These are phyloP conservation scores for Drosophila sp. DNA, from an alignment of 1,140 invertebrate genomes.

Conservation along the genomic window DNA sequence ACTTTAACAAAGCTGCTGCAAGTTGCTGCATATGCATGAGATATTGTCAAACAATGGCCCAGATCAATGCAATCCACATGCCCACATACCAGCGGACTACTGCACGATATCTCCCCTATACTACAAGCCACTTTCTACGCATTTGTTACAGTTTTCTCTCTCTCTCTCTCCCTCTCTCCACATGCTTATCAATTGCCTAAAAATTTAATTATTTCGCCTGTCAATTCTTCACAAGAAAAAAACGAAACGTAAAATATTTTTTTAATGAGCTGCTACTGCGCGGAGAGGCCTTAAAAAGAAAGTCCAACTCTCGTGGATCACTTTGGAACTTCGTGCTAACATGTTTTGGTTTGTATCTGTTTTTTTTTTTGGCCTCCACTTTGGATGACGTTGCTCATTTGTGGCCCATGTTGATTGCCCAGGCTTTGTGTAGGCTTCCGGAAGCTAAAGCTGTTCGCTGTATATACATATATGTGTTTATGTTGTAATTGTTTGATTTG, in stretches of 20 bases:
- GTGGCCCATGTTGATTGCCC: slow-evolving; percentile 26
- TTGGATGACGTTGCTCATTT: slow-evolving; percentile 25
- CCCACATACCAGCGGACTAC: neutral
- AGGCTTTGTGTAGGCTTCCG: slow-evolving; percentile 29
- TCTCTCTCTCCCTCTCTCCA: neutral
- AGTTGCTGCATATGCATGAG: slow-evolving; percentile 50
- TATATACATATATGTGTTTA: neutral
- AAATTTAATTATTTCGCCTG: slow-evolving; percentile 77
- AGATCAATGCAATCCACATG: slow-evolving; percentile 16
- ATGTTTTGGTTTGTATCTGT: slow-evolving; percentile 51
- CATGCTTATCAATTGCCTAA: slow-evolving; percentile 62
- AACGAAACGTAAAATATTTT: slow-evolving; percentile 61
- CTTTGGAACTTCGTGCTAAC: slow-evolving; percentile 69
- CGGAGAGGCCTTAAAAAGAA: slow-evolving; percentile 62
- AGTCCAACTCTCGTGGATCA: slow-evolving; percentile 57
- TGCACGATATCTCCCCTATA: neutral
- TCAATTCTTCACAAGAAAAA: slow-evolving; percentile 47
- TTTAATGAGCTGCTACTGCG: slow-evolving; percentile 65
- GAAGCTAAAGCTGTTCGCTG: slow-evolving; percentile 24
- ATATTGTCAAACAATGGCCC: slow-evolving; percentile 4
- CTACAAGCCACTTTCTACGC: slow-evolving; percentile 63
- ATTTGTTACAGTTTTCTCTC: slow-evolving; percentile 70
- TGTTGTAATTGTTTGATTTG: slow-evolving; percentile 9
- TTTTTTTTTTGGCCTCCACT: slow-evolving; percentile 12
- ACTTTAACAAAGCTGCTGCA: slow-evolving; percentile 55